These are phyloP conservation scores for Epirrita christyi DNA, from an alignment of 2,888 invertebrate species.

Conservation along the genomic window DNA sequence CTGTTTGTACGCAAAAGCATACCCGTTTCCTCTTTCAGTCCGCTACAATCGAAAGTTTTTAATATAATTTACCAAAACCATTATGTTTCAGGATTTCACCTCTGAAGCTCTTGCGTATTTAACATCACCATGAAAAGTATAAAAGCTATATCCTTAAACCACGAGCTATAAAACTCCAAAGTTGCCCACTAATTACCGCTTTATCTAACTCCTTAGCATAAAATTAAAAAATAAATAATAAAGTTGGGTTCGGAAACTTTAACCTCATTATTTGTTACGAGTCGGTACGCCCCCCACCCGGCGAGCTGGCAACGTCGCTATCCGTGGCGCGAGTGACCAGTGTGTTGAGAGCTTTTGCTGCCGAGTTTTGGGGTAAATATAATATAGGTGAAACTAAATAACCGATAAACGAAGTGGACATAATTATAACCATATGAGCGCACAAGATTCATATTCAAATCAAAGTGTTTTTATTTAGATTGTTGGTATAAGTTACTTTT, in stretches of 20 bases:
- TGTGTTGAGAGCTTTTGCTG: constrained; percentile 56
- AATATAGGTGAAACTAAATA: not conserved
- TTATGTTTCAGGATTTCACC: not conserved
- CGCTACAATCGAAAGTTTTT: too few relatives aligned
- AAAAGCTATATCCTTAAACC: constrained; percentile 22
- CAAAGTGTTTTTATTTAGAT: too few relatives aligned
- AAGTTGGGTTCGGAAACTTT: constrained; percentile 77
- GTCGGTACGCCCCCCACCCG: constrained; percentile 48
- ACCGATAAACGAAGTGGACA: too few relatives aligned
- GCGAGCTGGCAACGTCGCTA: constrained; percentile 78
- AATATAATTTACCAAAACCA: not conserved
- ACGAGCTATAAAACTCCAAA: constrained; percentile 28
- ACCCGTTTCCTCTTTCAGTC: too few relatives aligned
- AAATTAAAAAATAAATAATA: constrained; percentile 55
- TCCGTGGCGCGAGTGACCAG: constrained; percentile 53
- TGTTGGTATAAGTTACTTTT: too few relatives aligned
- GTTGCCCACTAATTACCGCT: constrained; percentile 39
- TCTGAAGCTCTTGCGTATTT: constrained; percentile 6
- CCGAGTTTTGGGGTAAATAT: constrained; percentile 44
- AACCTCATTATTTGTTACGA: constrained; percentile 78
- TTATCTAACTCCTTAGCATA: constrained; percentile 37
- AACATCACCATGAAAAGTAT: constrained; percentile 17
- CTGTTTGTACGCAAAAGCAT: too few relatives aligned
- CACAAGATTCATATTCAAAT: too few relatives aligned
- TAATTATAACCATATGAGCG: too few relatives aligned